Base-by-base conservation (phyloP, 2,797 vertebrate species). In the Karalla daura region DNA sequence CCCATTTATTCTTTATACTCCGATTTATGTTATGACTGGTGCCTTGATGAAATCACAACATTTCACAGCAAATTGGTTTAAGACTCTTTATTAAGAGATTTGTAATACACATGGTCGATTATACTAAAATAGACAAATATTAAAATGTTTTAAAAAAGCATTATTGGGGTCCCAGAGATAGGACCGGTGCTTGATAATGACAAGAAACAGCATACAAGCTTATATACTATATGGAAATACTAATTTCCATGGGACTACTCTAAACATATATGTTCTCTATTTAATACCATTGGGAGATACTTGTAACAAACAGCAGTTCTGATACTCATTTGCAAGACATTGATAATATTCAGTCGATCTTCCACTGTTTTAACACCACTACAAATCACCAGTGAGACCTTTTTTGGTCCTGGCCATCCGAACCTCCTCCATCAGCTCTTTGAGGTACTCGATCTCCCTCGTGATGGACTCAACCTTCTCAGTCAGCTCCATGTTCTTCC, bases 351-450 rank as follows among this genome's bases (percentile, higher is more conserved):
- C 37, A 32, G 30, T 62, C 18, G 37, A 50, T 17, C 50, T n/a
- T n/a, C 27, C 51, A 55, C 43, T 47, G 52, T 45, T 5, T 9
- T 55, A 49, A 60, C 54, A 53, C 65, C 67, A 70, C 65, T 88
- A 89, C 66, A 70, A 79, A 76, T 88, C 85, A 71, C 74, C 74
- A 45, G 71, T 27, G 2, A 88, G 70, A 28, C 64, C 80, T 41
- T 87, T 92, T 40, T 40, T 94, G 20, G 81, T 86, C 86, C 93
- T 94, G 62, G 96, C 93, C 63, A 81, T 84, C 2, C 92, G 91
- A 18, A 99, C 97, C 80, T 99, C 97, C 47, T 95, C 95, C 60
- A 99, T 96, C 53, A 98, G 83, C 83, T 98, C 96, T 88, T 97
- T 98, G 6, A 99, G 91, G 81, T 98, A 99, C 83, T 96, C 91